Evolutionary conservation across 2,113 vertebrate genomes (phyloP), one percentile per base, ranked within the genome.

Genomic region (Cyanocitta stelleri): DNA sequence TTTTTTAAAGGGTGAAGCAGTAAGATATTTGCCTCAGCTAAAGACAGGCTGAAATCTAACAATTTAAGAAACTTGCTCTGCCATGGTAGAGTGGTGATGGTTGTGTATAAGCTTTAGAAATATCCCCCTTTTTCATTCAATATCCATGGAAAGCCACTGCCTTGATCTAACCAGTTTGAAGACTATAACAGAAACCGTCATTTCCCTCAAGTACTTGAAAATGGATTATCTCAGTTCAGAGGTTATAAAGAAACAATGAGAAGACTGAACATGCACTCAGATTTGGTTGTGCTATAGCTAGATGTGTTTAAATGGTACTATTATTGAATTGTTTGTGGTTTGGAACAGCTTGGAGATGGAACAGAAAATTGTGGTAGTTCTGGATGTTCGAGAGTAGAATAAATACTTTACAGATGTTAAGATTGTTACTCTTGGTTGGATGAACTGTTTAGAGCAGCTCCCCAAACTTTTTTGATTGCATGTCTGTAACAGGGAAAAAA

Each of bases 241-340:
- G 35, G 29, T 44, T 74, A 12, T 37, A 64, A 80, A 69, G 44
- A 24, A 95, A 51, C 18, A 81, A 66, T 67, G 58, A 51, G 58
- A 39, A 26, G 54, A 51, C 11, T 32, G 27, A 33, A 33, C 19
- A 30, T 14, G 16, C 0, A 0, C 35, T 67, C 26, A 29, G 24
- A 44, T 72, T 89, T 89, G 41, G 19, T 55, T 94, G 18, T 29
- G 22, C 35, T 67, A 10, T 6, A 68, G 19, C 10, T n/a, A 27
- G 24, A 23, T 72, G 7, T 10, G 3, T 67, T 67, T 67, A 81
- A 88, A 33, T 48, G 39, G 10, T 43, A 4, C 7, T 46, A 0
- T 49, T 74, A 15, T 13, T 55, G 19, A 44, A 17, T 17, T 39
- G 17, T 21, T 33, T 89, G 39, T 33, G 33, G 6, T 52, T 84